phyloP scores from a whole-genome alignment of 2,888 invertebrate species.

The Yponomeuta evonymella region DNA sequence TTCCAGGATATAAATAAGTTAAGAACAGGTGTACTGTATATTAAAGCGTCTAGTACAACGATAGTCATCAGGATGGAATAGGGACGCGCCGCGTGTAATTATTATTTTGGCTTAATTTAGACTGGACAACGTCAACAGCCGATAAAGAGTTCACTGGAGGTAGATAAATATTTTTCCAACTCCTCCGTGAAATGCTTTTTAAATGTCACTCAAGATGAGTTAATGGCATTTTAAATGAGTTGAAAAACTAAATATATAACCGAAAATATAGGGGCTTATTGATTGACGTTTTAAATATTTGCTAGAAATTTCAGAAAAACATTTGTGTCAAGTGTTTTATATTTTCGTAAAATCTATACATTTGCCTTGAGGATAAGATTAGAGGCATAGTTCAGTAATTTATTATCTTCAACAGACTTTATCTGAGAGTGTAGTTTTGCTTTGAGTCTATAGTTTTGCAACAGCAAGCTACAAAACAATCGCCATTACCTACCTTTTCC shows the following conservation, averaged over 20 bases:
- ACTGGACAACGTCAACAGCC: conserved; percentile 6
- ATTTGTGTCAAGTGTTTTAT: too few relatives aligned
- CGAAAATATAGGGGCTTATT: not conserved
- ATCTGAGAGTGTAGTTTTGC: too few relatives aligned
- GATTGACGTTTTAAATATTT: not conserved
- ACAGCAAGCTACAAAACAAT: too few relatives aligned
- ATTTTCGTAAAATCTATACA: too few relatives aligned
- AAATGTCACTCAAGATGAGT: conserved; percentile 1
- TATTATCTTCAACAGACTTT: too few relatives aligned
- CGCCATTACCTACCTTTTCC: too few relatives aligned
- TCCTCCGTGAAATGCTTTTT: not conserved
- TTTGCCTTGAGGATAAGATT: too few relatives aligned
- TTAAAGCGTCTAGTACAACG: conserved; percentile 43
- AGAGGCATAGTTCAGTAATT: too few relatives aligned
- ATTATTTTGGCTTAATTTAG: conserved; percentile 14
- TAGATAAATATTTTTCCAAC: not conserved
- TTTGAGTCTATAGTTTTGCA: too few relatives aligned
- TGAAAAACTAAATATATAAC: not conserved
- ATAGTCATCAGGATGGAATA: conserved; percentile 33
- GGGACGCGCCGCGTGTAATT: conserved; percentile 7
- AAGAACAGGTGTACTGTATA: conserved; percentile 50
- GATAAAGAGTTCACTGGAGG: conserved; percentile 2
- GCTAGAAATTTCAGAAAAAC: not conserved
- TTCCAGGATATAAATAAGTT: conserved; percentile 48
- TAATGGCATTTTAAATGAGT: not conserved